Evolutionary conservation across 2,888 invertebrate genomes (phyloP), one percentile per base, ranked within the genome.

Genomic region (Hetaerina titia): DNA sequence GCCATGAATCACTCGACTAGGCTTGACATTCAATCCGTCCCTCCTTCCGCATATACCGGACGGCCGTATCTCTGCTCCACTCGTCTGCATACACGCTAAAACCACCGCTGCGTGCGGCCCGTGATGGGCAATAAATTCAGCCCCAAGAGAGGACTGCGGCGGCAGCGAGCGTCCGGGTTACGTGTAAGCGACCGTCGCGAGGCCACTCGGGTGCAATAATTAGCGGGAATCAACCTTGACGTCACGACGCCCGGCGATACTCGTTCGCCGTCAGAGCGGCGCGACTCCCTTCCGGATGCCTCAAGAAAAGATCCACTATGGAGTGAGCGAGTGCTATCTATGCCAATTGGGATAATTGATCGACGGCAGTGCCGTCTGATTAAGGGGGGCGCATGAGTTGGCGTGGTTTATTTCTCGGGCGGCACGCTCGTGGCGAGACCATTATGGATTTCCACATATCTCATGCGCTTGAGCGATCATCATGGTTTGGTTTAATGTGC

Each of bases 111-210:
- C 81, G 81, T 31, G 81, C 13, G 81, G 1, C 69, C 81, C 74
- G 81, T 31, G 81, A 81, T 81, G 81, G 81, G 81, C 31, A 81
- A 81, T 81, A 81, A 81, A 81, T 81, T 81, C 11, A 5, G 31
- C 13, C n/a, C 31, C 4, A 4, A 81, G 25, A 25, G 81, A 31
- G 81, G 6, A 81, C 11, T 11, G 31, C 81, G 81, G 11, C 31
- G 8, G 74, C 9, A 25, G 25, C 22, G 19, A 31, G 22, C 31
- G 81, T 25, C 11, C 31, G 31, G 11, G 9, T 11, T 6, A 13
- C 81, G 81, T 31, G 25, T 9, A 13, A 9, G 7, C n/a, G 74
- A 60, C 15, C 31, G 81, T 31, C 22, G 11, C 15, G 81, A 9
- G 25, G n/a, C n/a, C 25, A 31, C 74, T 25, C 81, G 81, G 81